A percentile compares a stretch with the other conserved stretches of the same genome.
These are phyloP conservation scores for Ciconia boyciana DNA, from an alignment of 2,113 vertebrate species.

Conservation along the genomic window DNA sequence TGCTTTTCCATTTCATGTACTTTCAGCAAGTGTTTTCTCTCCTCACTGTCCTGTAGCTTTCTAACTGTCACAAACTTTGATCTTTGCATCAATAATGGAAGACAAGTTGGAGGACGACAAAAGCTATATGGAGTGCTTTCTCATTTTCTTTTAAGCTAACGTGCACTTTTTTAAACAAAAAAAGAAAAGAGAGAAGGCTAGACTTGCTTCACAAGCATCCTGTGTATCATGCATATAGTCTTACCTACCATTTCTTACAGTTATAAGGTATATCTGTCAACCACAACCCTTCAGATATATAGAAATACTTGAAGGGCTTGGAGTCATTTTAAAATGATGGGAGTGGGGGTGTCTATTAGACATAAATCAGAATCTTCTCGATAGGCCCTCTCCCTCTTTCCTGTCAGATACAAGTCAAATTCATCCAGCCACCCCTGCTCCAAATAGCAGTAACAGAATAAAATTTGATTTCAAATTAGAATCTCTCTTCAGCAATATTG, in stretches of 20 bases:
- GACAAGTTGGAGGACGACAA: conserved; percentile 26
- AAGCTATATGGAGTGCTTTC: conserved; percentile 23
- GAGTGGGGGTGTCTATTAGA: not conserved
- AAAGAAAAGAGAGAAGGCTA: not conserved
- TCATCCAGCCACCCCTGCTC: not conserved
- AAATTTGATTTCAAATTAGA: not conserved
- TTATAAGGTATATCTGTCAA: not conserved
- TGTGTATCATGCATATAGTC: not conserved
- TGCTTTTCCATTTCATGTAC: not conserved
- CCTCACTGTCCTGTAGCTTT: not conserved
- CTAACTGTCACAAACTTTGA: not conserved
- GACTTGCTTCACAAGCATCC: not conserved
- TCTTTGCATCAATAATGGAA: conserved; percentile 31
- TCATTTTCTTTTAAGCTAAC: not conserved
- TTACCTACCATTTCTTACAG: not conserved
- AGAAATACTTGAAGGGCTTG: not conserved
- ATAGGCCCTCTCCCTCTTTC: not conserved
- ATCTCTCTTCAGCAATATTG: not conserved
- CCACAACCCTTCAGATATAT: not conserved
- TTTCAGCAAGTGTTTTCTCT: not conserved
- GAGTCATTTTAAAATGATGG: not conserved
- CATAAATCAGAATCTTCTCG: not conserved
- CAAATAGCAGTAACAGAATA: not conserved
- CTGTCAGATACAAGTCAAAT: not conserved
- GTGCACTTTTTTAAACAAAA: not conserved